These are phyloP conservation scores for Genyomyrus donnyi DNA, from an alignment of 2,113 vertebrate species.

Conservation along the genomic window DNA sequence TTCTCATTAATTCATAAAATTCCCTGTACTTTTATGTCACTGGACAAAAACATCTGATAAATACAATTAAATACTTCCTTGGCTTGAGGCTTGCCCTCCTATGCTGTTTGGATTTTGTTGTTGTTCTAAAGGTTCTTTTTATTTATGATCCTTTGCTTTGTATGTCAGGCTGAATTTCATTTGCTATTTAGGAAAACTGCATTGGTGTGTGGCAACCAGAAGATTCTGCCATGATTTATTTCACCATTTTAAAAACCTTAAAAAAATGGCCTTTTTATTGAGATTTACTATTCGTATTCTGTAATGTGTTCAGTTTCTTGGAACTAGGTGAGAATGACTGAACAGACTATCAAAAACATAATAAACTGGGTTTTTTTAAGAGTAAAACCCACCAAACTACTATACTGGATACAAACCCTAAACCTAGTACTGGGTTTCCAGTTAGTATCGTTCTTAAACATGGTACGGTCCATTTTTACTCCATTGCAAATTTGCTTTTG, in stretches of 20 bases:
- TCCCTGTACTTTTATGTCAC: neutral
- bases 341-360: neutral
- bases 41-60: neutral
- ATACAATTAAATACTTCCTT: neutral
- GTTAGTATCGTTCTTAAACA: neutral
- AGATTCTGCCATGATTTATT: neutral
- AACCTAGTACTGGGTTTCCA: neutral
- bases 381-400: neutral
- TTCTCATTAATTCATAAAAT: neutral
- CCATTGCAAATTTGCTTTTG: neutral
- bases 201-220: neutral
- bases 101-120: neutral
- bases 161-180: neutral
- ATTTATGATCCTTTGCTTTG: neutral
- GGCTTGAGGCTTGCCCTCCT: too few species aligned
- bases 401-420: neutral
- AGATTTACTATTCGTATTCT: neutral
- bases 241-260: neutral
- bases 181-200: neutral
- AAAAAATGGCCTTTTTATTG: neutral
- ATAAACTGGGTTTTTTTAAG: neutral
- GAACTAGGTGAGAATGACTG: neutral
- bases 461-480: neutral
- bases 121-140: neutral
- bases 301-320: neutral